A percentile compares a stretch with the other conserved stretches of the same genome.
Evolutionary conservation across 2,888 invertebrate species (phyloP).

Genomic region (Drosophila dives): DNA sequence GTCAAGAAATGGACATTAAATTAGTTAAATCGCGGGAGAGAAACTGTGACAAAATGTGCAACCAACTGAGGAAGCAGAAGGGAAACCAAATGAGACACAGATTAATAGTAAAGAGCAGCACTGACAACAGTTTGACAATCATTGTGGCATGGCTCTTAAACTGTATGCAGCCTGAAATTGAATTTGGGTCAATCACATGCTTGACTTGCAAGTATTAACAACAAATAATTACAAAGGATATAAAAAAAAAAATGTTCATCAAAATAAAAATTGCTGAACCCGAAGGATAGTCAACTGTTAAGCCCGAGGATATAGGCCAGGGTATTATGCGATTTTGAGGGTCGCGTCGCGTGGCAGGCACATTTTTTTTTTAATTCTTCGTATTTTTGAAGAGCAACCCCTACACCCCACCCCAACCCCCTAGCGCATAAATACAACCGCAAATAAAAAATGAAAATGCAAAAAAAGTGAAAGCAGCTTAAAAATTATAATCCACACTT

Average conservation of each 20-base stretch:
- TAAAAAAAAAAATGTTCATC: constrained; percentile 33
- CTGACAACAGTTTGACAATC: constrained; percentile 38
- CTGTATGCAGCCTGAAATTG: not conserved
- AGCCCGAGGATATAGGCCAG: constrained; percentile 34
- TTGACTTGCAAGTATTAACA: constrained; percentile 63
- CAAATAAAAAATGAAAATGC: constrained; percentile 59
- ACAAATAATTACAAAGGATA: constrained; percentile 45
- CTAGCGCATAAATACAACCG: constrained; percentile 59
- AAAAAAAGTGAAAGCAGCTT: constrained; percentile 74
- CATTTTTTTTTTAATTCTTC: constrained; percentile 43
- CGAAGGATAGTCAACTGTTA: constrained; percentile 43
- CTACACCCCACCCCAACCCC: constrained; percentile 29
- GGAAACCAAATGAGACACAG: not conserved
- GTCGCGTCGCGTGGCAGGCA: constrained; percentile 73
- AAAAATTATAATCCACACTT: constrained; percentile 79
- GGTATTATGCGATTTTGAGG: constrained; percentile 62
- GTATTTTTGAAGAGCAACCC: constrained; percentile 44
- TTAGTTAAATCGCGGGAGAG: constrained; percentile 55
- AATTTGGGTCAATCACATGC: constrained; percentile 66
- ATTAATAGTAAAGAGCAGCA: constrained; percentile 2
- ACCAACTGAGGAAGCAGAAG: not conserved
- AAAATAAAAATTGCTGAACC: constrained; percentile 49
- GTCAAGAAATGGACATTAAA: constrained; percentile 63
- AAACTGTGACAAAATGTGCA: constrained; percentile 36
- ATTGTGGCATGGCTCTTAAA: not conserved